Evolutionary conservation across 1,140 invertebrate species (phyloP).

Genomic region (Globodera ellingtonae): DNA sequence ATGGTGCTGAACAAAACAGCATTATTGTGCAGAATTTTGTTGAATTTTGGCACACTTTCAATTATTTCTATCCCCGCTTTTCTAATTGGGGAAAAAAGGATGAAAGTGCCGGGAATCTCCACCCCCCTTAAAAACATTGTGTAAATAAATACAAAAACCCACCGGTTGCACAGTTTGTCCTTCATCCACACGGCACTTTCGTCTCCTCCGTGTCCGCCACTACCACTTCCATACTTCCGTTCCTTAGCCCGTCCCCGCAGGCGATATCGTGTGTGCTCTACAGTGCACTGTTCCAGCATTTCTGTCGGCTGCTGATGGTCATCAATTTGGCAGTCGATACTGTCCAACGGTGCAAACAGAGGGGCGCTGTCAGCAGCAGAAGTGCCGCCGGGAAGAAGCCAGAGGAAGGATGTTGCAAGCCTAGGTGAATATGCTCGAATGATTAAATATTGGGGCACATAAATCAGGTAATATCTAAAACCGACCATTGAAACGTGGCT

Average conservation of each 20-base stretch:
- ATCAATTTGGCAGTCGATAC: constrained; percentile 8
- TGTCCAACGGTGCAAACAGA: not conserved
- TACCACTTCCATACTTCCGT: not conserved
- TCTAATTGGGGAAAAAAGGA: too few species aligned
- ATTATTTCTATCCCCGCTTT: not conserved
- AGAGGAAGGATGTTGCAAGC: not conserved
- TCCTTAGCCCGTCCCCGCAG: not conserved
- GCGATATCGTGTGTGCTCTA: constrained; percentile 25
- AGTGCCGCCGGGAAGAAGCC: not conserved
- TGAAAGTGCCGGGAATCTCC: too few species aligned
- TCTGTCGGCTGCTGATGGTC: constrained; percentile 15
- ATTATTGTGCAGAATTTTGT: not conserved
- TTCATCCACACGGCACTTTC: constrained; percentile 19
- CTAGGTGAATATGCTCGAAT: not conserved
- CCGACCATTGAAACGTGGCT: not conserved
- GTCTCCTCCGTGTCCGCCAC: not conserved
- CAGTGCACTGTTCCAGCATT: constrained; percentile 34
- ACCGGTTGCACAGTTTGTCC: constrained; percentile 21
- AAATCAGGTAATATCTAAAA: not conserved
- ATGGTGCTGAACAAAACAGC: constrained; percentile 10
- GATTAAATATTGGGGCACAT: not conserved
- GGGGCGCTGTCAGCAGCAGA: not conserved
- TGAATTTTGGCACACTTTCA: not conserved
- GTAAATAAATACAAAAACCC: not conserved
- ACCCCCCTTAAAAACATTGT: too few species aligned